Percentiles rank a stretch among this genome's conserved stretches.
phyloP scores from a whole-genome alignment of 2,888 invertebrate species.

The Hemaris fuciformis region DNA sequence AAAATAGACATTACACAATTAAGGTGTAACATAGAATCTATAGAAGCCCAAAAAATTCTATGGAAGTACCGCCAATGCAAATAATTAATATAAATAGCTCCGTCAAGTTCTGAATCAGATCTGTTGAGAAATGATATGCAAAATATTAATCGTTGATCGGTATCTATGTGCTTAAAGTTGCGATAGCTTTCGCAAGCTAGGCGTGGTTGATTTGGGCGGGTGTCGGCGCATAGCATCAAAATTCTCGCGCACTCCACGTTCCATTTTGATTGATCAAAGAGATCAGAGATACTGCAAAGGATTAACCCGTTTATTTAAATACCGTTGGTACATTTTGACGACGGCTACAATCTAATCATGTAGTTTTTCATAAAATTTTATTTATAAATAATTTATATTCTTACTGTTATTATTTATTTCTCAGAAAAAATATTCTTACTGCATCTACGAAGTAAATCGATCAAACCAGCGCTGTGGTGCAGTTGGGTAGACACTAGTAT shows the following conservation, averaged over 20 bases:
- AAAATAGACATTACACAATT: too few relatives aligned
- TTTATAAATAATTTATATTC: too few relatives aligned
- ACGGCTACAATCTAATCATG: not conserved
- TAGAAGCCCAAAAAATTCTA: too few relatives aligned
- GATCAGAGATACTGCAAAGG: not conserved
- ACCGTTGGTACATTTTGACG: not conserved
- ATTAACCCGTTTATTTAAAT: not conserved
- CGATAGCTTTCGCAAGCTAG: not conserved
- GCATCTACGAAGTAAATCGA: too few relatives aligned
- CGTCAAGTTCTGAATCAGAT: not conserved
- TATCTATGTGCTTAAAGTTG: not conserved
- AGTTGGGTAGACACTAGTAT: too few relatives aligned
- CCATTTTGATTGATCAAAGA: not conserved
- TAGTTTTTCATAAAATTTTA: too few relatives aligned
- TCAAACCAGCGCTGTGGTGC: too few relatives aligned
- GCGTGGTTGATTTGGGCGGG: not conserved
- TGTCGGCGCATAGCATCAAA: not conserved
- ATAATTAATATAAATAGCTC: too few relatives aligned
- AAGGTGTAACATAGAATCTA: too few relatives aligned
- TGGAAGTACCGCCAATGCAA: too few relatives aligned
- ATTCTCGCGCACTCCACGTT: not conserved
- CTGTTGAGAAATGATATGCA: not conserved
- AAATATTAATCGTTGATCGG: not conserved
- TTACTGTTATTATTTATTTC: too few relatives aligned
- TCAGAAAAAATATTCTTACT: too few relatives aligned